Percentiles rank a stretch among this genome's conserved stretches.
These are phyloP conservation scores for Carterocephalus palaemon DNA, from an alignment of 2,888 invertebrate genomes.

Conservation along the genomic window DNA sequence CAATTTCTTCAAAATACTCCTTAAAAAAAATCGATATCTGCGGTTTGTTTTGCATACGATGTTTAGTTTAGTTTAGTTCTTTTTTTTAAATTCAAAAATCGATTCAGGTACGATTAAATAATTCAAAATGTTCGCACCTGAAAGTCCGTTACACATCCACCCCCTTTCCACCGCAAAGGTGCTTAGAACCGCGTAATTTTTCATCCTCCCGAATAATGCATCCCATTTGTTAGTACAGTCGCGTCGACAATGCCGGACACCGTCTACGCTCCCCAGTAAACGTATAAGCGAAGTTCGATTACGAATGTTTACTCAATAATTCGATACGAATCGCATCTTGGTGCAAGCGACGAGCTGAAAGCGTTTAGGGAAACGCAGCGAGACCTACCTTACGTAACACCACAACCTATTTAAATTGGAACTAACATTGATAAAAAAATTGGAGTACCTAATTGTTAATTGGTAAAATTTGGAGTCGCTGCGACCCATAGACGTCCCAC, in stretches of 20 bases:
- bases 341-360: conserved; percentile 34
- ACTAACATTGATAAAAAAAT: no score
- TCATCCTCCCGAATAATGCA: conserved; percentile 22
- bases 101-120: no score
- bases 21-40: no score
- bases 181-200: conserved; percentile 28
- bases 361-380: conserved; percentile 38
- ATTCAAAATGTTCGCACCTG: conserved; percentile 15
- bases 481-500: no score
- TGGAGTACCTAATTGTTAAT: no score
- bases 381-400: no score
- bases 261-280: conserved; percentile 66
- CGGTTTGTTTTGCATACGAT: no score
- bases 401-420: no score
- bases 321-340: conserved; percentile 59
- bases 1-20: no score
- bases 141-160: conserved; percentile 11
- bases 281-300: conserved; percentile 73
- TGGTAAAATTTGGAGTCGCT: no score
- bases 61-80: no score
- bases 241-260: conserved; percentile 56
- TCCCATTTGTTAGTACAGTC: conserved; percentile 47
- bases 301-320: conserved; percentile 78
- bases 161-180: conserved; percentile 22
- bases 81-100: no score